phyloP scores from a whole-genome alignment of 2,797 vertebrate species.

The Crax fasciolata region DNA sequence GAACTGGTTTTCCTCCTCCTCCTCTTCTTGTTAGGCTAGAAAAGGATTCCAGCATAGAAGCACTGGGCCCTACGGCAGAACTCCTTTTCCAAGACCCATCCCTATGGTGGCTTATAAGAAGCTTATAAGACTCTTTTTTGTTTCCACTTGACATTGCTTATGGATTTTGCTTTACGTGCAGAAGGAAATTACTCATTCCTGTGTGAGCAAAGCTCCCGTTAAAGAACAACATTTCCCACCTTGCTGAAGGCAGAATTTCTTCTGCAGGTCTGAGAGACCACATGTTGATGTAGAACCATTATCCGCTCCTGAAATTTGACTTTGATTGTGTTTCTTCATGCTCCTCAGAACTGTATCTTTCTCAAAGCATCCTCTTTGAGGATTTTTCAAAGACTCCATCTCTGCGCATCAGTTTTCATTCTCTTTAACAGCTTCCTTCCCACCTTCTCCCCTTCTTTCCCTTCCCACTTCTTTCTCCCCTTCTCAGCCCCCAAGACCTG shows the following conservation, averaged over 20 bases:
- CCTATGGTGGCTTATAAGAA: neutral
- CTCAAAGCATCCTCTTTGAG: neutral
- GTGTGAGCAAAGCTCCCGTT: neutral
- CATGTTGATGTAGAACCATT: neutral
- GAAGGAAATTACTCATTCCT: neutral
- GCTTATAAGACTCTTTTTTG: neutral
- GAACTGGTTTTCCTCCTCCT: neutral
- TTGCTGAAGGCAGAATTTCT: neutral
- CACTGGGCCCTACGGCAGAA: neutral
- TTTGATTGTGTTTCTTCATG: neutral
- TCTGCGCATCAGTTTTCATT: neutral
- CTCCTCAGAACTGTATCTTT: neutral
- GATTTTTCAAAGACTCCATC: neutral
- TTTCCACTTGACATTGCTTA: neutral
- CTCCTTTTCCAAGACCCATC: neutral
- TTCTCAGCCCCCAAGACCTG: neutral
- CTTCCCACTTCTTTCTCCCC: neutral
- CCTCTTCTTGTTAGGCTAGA: neutral
- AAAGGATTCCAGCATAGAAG: neutral
- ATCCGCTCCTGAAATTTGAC: neutral
- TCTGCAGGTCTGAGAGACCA: neutral
- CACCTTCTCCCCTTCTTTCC: neutral
- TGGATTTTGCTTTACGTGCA: neutral
- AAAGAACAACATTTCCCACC: neutral
- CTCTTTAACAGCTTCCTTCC: neutral